Conservation (phyloP, 2,888 invertebrate genomes). For the Dicroscelio sp. region DNA sequence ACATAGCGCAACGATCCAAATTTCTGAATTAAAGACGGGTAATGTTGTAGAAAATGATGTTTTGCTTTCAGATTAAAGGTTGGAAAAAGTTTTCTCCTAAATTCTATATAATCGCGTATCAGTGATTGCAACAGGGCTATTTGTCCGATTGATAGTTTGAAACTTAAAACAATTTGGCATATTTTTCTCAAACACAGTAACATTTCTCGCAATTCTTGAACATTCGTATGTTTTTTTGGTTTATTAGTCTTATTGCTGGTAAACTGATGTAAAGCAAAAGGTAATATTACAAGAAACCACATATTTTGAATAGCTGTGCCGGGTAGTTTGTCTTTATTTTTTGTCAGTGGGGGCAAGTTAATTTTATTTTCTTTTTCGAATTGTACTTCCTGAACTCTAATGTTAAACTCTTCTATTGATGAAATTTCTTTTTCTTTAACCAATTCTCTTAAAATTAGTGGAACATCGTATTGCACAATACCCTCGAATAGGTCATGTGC, state of each 20-base stretch:
- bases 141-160: slow-evolving; percentile 69
- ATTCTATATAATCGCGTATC: slow-evolving; percentile 69
- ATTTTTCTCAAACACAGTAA: slow-evolving; percentile 73
- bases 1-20: slow-evolving; percentile 76
- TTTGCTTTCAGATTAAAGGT: slow-evolving; percentile 73
- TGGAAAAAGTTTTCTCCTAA: slow-evolving; percentile 74
- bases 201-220: slow-evolving; percentile 75
- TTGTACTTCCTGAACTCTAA: no score
- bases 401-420: no score
- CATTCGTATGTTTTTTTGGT: not conserved
- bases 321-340: slow-evolving; percentile 46
- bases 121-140: slow-evolving; percentile 50
- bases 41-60: slow-evolving; percentile 81
- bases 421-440: slow-evolving; percentile 5
- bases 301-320: slow-evolving; percentile 74
- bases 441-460: slow-evolving; percentile 4
- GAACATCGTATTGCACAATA: slow-evolving; percentile 14
- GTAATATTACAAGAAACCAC: slow-evolving; percentile 65
- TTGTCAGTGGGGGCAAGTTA: slow-evolving; percentile 2
- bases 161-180: slow-evolving; percentile 69
- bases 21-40: slow-evolving; percentile 63
- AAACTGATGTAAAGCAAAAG: slow-evolving; percentile 57
- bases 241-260: not conserved
- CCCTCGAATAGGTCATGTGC: slow-evolving; percentile 18
- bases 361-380: slow-evolving; percentile 30